A percentile compares a stretch with the other conserved stretches of the same genome.
Conservation (phyloP, 2,888 invertebrate genomes). For the Zootermopsis nevadensis region DNA sequence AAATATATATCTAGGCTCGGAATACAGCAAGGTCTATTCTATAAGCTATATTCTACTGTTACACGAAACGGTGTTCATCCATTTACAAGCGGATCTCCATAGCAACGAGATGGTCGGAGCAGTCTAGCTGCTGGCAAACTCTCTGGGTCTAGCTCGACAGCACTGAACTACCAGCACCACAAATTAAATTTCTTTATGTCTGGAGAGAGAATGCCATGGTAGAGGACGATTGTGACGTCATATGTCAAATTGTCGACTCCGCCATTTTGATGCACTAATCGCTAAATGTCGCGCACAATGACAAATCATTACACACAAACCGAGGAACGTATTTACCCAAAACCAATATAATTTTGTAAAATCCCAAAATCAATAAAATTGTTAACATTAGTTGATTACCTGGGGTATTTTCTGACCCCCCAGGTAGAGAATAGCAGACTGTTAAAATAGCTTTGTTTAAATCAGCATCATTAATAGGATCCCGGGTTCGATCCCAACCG, state of each 20-base stretch:
- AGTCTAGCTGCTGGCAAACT: neutral
- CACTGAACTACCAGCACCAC: neutral
- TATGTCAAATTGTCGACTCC: neutral
- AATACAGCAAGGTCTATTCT: neutral
- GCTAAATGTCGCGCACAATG: neutral
- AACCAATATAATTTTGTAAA: no score
- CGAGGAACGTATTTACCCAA: no score
- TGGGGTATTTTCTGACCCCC: no score
- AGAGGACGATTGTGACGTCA: conserved; percentile 9
- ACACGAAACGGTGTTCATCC: neutral
- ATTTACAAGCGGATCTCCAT: conserved; percentile 15
- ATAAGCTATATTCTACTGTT: neutral
- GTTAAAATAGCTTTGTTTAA: no score
- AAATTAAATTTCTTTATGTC: conserved; percentile 18
- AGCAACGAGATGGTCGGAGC: neutral
- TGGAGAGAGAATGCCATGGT: neutral
- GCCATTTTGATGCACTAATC: neutral
- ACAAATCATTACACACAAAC: no score
- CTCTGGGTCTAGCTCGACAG: neutral
- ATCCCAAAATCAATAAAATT: no score
- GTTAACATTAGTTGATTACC: no score
- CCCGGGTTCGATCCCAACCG: no score
- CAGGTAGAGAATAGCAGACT: no score
- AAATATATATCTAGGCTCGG: no score
- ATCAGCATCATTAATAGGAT: no score